These are phyloP conservation scores for Acipenser oxyrinchus DNA, from an alignment of 2,797 vertebrate genomes.

Conservation along the genomic window DNA sequence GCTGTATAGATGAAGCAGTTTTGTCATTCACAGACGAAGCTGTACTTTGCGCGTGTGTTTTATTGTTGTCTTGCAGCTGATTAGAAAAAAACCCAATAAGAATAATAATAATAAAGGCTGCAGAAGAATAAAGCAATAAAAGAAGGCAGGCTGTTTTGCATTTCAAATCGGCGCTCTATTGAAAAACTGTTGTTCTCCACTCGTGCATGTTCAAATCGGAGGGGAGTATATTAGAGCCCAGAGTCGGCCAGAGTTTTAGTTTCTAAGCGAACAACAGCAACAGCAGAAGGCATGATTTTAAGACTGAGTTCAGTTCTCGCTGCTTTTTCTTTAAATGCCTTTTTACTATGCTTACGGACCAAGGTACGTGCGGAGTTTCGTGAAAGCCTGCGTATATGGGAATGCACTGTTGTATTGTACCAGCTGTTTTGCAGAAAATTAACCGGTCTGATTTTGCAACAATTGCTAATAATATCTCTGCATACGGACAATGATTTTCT, in stretches of 20 bases:
- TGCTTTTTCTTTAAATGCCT: conserved; percentile 55
- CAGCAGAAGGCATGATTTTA: conserved; percentile 75
- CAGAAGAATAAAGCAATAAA: conserved; percentile 50
- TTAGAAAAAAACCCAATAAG: conserved; percentile 61
- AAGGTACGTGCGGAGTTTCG: conserved; percentile 65
- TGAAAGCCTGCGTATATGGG: no score
- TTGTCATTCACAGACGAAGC: conserved; percentile 64
- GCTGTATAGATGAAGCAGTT: conserved; percentile 67
- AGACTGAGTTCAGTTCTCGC: conserved; percentile 68
- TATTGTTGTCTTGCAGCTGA: conserved; percentile 47
- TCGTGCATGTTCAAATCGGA: conserved; percentile 79
- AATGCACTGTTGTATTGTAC: no score
- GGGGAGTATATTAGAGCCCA: conserved; percentile 76
- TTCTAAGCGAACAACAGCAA: conserved; percentile 49
- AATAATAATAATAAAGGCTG: conserved; percentile 50
- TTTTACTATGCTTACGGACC: conserved; percentile 68
- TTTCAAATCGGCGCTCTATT: conserved; percentile 66
- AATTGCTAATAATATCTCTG: no score
- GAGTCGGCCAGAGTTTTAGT: conserved; percentile 64
- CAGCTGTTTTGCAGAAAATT: no score
- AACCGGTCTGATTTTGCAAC: no score
- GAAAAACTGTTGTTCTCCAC: conserved; percentile 66
- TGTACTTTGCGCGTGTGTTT: conserved; percentile 58
- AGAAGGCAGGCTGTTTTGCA: conserved; percentile 67
- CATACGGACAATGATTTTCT: no score